phyloP scores from a whole-genome alignment of 2,888 invertebrate species.

The Drosophila cyrtoloma region DNA sequence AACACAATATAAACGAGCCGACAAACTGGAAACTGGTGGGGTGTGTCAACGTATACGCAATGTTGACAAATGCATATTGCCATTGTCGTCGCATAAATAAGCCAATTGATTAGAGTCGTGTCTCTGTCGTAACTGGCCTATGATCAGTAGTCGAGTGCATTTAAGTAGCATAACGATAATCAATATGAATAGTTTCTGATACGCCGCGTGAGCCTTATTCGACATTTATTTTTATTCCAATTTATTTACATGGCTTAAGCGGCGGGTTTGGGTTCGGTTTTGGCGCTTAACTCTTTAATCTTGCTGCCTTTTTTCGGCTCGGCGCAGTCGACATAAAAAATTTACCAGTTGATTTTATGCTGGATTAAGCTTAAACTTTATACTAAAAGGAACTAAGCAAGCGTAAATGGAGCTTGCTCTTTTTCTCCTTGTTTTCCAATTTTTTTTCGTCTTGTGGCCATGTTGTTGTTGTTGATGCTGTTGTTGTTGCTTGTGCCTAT shows the following conservation, averaged over 20 bases:
- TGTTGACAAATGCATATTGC: conserved; percentile 37
- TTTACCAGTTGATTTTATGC: conserved; percentile 82
- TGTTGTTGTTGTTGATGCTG: conserved; percentile 19
- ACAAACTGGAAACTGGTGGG: neutral
- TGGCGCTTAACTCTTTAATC: conserved; percentile 78
- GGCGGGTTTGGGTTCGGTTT: conserved; percentile 35
- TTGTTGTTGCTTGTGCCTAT: conserved; percentile 38
- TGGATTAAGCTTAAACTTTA: conserved; percentile 82
- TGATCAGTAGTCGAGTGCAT: conserved; percentile 1
- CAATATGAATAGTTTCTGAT: conserved; percentile 59
- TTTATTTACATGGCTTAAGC: conserved; percentile 29
- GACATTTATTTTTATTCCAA: conserved; percentile 31
- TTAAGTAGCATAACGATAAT: conserved; percentile 62
- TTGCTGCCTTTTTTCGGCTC: conserved; percentile 58
- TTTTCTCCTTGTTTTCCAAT: conserved; percentile 24
- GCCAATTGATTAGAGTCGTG: conserved; percentile 59
- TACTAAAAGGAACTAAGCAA: conserved; percentile 83
- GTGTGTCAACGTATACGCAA: conserved; percentile 11
- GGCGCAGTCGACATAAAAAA: conserved; percentile 72
- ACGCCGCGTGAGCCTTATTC: conserved; percentile 45
- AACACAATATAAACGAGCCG: conserved; percentile 12
- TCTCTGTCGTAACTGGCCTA: neutral
- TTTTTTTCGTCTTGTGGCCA: conserved; percentile 13
- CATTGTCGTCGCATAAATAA: conserved; percentile 20
- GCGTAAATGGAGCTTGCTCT: conserved; percentile 70